phyloP scores from a whole-genome alignment of 2,797 vertebrate species.

The Chloroceryle inda region DNA sequence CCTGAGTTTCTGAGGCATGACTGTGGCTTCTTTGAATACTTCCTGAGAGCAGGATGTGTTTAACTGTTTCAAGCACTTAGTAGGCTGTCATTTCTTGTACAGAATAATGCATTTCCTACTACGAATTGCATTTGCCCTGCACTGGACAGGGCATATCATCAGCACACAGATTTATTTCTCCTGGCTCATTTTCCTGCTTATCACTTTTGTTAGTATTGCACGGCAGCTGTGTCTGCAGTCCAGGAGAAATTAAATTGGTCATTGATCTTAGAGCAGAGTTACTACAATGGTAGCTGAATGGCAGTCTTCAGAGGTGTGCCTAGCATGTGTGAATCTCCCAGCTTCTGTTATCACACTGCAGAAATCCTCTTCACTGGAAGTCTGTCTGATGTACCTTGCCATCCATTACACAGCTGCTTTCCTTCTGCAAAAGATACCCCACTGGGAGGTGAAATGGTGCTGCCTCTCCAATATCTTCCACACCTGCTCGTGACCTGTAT shows the following conservation, averaged over 20 bases:
- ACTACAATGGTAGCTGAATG: not conserved
- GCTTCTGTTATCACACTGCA: not conserved
- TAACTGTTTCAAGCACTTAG: not conserved
- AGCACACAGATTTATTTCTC: not conserved
- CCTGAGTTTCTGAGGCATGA: not conserved
- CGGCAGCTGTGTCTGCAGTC: not conserved
- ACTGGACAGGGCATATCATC: not conserved
- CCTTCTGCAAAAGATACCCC: not conserved
- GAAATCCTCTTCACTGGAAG: not conserved
- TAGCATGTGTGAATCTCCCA: not conserved
- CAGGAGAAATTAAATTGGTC: not conserved
- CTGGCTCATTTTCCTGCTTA: slow-evolving; percentile 15
- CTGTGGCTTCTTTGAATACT: not conserved
- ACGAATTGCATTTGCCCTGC: not conserved
- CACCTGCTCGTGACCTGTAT: not conserved
- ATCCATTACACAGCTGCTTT: not conserved
- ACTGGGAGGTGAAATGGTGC: not conserved
- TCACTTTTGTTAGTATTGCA: not conserved
- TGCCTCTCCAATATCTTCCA: not conserved
- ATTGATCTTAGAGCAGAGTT: not conserved
- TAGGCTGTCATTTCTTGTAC: not conserved
- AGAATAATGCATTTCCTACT: slow-evolving; percentile 4
- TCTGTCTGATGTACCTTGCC: not conserved
- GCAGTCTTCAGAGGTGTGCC: not conserved
- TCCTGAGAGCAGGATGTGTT: not conserved